phyloP scores from a whole-genome alignment of 2,888 invertebrate species.

The Lingula anatina region DNA sequence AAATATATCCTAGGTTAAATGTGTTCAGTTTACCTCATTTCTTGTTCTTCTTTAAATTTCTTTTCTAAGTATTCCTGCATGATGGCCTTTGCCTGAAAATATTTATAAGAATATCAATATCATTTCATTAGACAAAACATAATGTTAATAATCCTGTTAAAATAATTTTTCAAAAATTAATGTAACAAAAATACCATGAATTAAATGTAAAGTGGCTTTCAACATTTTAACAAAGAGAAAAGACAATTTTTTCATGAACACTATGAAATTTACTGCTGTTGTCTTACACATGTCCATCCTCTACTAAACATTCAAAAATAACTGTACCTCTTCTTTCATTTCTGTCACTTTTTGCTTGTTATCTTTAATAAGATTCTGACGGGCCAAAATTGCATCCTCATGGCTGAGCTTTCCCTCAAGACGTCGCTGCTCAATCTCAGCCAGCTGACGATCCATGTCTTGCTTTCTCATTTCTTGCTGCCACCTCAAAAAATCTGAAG shows the following conservation, averaged over 20 bases:
- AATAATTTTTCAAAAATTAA: too few relatives aligned
- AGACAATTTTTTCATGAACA: too few relatives aligned
- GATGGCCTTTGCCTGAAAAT: slow-evolving; percentile 30
- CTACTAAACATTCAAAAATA: too few relatives aligned
- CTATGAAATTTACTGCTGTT: too few relatives aligned
- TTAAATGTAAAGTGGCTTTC: too few relatives aligned
- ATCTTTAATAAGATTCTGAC: slow-evolving; percentile 38
- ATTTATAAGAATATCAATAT: too few relatives aligned
- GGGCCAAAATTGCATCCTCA: slow-evolving; percentile 51
- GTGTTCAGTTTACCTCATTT: slow-evolving; percentile 46
- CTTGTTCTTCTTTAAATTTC: slow-evolving; percentile 43
- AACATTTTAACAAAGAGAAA: too few relatives aligned
- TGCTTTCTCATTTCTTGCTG: slow-evolving; percentile 41
- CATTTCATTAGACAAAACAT: too few relatives aligned
- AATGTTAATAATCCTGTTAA: too few relatives aligned
- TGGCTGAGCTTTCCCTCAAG: slow-evolving; percentile 50
- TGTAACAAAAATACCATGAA: too few relatives aligned
- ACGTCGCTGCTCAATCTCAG: slow-evolving; percentile 43
- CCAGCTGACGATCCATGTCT: slow-evolving; percentile 39
- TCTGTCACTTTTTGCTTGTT: slow-evolving; percentile 41
- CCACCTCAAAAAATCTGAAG: slow-evolving; percentile 45
- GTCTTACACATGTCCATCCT: too few relatives aligned
- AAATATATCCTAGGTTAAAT: too few relatives aligned
- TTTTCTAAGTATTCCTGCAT: slow-evolving; percentile 43
- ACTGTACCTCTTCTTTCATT: slow-evolving; percentile 44